Base-by-base conservation (phyloP, 2,888 invertebrate genomes). In the Acleris literana region DNA sequence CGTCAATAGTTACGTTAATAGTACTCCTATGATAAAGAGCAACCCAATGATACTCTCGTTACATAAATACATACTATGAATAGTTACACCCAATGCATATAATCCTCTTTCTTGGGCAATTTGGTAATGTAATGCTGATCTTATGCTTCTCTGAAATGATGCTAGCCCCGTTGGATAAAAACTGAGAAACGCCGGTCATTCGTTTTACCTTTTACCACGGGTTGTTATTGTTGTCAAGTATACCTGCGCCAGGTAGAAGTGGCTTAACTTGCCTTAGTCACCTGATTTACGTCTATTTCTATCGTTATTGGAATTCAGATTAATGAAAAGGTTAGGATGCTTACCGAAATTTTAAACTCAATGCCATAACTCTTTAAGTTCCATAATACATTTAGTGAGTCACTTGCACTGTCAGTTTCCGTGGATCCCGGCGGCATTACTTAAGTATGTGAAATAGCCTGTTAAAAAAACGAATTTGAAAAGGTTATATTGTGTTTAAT, bases 221-320 rank as follows among this genome's bases (percentile, higher is more conserved):
- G n/a, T 53, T 44, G 60, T 46, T 62, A 66, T 66, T 66, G 66
- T 66, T 66, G 66, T 66, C 57, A 57, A 62, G 46, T 46, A 52
- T 65, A 65, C 65, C 65, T 65, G 65, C 65, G 65, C 46, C 56
- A 65, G 65, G 65, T 65, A 65, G 65, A 65, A 44, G 60, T 39
- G 11, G 39, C 39, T 13, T 39, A 3, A 3, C 60, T 65, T 65
- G 51, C 65, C 55, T 60, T 65, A 61, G 65, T 65, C 60, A 65
- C 56, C 65, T 29, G 65, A 61, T 61, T 65, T 60, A 65, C 51
- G 20, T 13, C 65, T 56, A 61, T 61, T 65, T 65, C 54, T 65
- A 61, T 51, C 33, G 51, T 51, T 46, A 56, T 29, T 56, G 65
- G 65, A 65, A 65, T 65, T 61, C 55, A 51, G 51, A 65, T 56